Conservation (phyloP, 2,888 invertebrate genomes). For the Flabesymbios commensalis region DNA sequence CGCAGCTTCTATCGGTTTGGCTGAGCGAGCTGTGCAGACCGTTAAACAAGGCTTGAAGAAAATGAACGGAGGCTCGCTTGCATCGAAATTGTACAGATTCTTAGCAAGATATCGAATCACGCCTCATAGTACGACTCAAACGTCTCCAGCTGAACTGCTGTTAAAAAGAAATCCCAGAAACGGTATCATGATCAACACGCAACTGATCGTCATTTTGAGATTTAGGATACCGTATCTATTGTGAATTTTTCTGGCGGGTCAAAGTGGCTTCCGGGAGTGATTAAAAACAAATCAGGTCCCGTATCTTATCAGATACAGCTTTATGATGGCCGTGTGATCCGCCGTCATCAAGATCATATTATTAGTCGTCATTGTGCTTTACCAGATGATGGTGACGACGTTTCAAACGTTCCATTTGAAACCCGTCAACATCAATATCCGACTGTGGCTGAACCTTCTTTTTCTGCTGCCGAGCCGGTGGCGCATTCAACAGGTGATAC, state of each 20-base stretch:
- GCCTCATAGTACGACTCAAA: background rate
- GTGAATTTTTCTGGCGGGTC: background rate
- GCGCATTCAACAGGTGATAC: too few relatives aligned
- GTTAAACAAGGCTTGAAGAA: background rate
- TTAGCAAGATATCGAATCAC: constrained; percentile 1
- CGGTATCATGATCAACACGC: background rate
- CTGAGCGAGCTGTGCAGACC: constrained; percentile 3
- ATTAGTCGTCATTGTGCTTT: too few relatives aligned
- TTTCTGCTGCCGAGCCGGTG: too few relatives aligned
- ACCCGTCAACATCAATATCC: too few relatives aligned
- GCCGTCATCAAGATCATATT: too few relatives aligned
- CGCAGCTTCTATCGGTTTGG: constrained; percentile 3
- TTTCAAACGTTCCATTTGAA: too few relatives aligned
- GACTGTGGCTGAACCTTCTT: too few relatives aligned
- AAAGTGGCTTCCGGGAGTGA: background rate
- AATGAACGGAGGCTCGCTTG: background rate
- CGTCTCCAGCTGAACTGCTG: constrained; percentile 2
- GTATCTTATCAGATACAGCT: background rate
- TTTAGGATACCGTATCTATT: background rate
- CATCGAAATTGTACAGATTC: background rate
- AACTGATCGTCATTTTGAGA: background rate
- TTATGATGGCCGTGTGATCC: background rate
- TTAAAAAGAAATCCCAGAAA: background rate
- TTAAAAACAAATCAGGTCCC: background rate
- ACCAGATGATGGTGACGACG: too few relatives aligned